Evolutionary conservation across 2,888 invertebrate genomes (phyloP), one percentile per base, ranked within the genome.

Genomic region (Seira musarum): DNA sequence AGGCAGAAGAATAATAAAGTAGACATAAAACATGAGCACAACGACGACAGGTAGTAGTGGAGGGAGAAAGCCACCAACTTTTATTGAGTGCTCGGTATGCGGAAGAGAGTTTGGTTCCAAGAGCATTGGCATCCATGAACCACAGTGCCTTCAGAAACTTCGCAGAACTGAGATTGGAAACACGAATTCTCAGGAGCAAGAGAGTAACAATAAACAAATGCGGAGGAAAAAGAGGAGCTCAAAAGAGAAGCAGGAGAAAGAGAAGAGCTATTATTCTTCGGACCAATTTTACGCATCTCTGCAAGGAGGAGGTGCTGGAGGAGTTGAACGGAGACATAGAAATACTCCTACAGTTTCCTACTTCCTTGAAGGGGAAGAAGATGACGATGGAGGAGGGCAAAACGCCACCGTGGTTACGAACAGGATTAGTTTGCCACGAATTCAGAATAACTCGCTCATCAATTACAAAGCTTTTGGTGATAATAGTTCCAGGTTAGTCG

Each of bases 71-170:
- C 86, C 86, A 49, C 85, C 86, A 53, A 82, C 82, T 21, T 86
- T 86, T 61, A 84, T 83, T 22, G 86, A 86, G 77, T 86, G 86
- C 57, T 83, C 85, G 21, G 84, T 86, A 24, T 86, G 86, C 71
- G 86, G 86, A 57, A 63, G 85, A 66, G 86, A 86, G 69, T 86
- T 86, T 78, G 86, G 86, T 6, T 85, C 85, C 0, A 86, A 84
- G 80, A 84, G 84, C 17, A 86, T 86, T 72, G 83, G 77, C 8
- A 86, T 86, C 57, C 86, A 86, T 67, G 86, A 86, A 76, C 84
- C 85, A 22, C 86, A 86, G 72, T 86, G 86, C 69, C 83, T 86
- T 65, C 84, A 86, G 72, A 86, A 84, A 73, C 76, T 86, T 24
- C 76, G 86, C 0, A 77, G 80, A 30, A 86, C 86, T 40, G 86